A percentile compares a stretch with the other conserved stretches of the same genome.
phyloP scores from a whole-genome alignment of 2,888 invertebrate species.

The Andrena camellia region DNA sequence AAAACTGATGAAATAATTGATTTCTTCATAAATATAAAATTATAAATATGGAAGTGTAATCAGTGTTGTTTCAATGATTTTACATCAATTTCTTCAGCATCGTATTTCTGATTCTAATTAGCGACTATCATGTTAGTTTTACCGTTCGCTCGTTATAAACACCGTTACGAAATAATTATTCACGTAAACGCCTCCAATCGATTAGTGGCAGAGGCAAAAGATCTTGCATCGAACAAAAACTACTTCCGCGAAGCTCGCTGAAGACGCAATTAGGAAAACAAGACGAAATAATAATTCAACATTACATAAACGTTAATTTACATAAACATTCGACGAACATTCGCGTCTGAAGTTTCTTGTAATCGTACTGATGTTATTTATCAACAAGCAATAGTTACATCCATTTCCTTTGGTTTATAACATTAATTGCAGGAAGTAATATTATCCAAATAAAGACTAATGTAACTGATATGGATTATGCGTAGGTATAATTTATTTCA shows the following conservation, averaged over 20 bases:
- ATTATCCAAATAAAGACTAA: too few species aligned
- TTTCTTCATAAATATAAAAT: neutral
- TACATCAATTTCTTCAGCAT: neutral
- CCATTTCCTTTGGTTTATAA: too few species aligned
- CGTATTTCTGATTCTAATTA: constrained; percentile 11
- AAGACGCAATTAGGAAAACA: constrained; percentile 12
- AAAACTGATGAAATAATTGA: constrained; percentile 14
- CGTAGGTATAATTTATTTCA: too few species aligned
- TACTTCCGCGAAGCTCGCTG: constrained; percentile 5
- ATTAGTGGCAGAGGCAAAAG: constrained; percentile 11
- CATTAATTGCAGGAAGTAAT: too few species aligned
- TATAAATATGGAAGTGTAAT: neutral
- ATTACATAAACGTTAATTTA: constrained; percentile 29
- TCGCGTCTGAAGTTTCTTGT: constrained; percentile 5
- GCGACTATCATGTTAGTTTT: neutral
- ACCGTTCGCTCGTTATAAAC: neutral
- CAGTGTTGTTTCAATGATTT: neutral
- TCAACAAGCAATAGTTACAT: neutral
- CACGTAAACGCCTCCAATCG: constrained; percentile 23
- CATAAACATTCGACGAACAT: constrained; percentile 8
- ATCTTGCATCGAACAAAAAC: constrained; percentile 20
- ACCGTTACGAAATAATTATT: constrained; percentile 25
- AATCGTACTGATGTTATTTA: neutral
- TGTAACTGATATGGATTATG: too few species aligned
- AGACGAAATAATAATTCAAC: neutral